Conservation (phyloP, 2,113 vertebrate genomes). For the Mungos mungo region DNA sequence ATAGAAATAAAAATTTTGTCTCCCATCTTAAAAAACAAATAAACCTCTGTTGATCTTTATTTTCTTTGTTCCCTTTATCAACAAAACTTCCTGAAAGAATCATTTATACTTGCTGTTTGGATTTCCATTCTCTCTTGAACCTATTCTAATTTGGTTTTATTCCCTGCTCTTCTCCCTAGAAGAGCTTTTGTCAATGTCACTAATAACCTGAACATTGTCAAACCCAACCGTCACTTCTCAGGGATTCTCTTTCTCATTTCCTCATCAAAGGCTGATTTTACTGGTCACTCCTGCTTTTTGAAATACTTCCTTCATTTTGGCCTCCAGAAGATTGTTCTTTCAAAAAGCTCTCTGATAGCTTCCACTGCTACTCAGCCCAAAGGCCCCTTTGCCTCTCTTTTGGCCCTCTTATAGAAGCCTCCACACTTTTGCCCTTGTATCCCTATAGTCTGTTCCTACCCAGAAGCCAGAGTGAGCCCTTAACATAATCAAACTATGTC, state of each 20-base stretch:
- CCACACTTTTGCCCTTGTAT: background rate
- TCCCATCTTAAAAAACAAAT: background rate
- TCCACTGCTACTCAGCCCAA: background rate
- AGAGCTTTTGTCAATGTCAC: background rate
- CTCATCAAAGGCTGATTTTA: background rate
- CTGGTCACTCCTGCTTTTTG: background rate
- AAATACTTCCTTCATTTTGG: background rate
- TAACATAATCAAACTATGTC: background rate
- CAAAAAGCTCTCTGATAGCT: background rate
- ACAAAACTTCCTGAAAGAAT: background rate
- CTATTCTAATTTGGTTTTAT: background rate
- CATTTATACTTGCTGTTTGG: background rate
- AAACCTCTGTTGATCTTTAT: background rate
- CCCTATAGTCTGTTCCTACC: background rate
- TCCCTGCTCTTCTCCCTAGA: background rate
- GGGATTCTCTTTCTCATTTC: background rate
- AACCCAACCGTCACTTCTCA: background rate
- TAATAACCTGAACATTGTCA: background rate
- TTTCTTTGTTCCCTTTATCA: background rate
- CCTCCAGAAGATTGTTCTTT: background rate
- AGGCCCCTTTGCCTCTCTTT: background rate
- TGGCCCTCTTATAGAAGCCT: background rate
- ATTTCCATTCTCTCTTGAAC: background rate
- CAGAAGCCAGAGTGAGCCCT: background rate
- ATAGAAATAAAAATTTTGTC: background rate